These are phyloP conservation scores for Synergus umbraculus DNA, from an alignment of 2,888 invertebrate species.

Conservation along the genomic window DNA sequence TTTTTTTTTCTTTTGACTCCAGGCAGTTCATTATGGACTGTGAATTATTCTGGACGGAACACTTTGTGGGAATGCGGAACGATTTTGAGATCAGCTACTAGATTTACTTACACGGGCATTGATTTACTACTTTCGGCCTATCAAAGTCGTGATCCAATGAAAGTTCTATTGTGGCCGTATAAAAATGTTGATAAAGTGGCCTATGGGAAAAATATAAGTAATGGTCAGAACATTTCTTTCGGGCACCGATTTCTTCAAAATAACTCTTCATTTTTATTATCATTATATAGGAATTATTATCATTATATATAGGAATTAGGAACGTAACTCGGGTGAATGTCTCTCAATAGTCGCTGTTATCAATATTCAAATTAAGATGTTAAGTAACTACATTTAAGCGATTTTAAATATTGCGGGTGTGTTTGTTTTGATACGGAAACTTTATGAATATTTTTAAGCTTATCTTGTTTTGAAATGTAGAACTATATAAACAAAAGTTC, in stretches of 20 bases:
- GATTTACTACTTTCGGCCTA: constrained; percentile 36
- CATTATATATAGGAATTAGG: no score
- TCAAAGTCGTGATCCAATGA: constrained; percentile 31
- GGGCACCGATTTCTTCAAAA: neutral
- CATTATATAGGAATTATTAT: no score
- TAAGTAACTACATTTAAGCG: neutral
- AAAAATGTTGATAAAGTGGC: constrained; percentile 6
- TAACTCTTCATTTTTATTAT: neutral
- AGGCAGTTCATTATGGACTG: constrained; percentile 33
- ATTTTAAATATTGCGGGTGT: neutral
- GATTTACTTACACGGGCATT: constrained; percentile 22
- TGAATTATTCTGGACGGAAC: constrained; percentile 32
- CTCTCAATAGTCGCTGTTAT: neutral
- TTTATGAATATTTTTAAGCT: no score
- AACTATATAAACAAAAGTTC: no score
- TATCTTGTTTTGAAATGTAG: no score
- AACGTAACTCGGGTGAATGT: neutral
- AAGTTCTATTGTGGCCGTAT: constrained; percentile 13
- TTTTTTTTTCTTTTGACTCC: neutral
- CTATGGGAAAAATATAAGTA: constrained; percentile 3
- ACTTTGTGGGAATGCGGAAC: constrained; percentile 35
- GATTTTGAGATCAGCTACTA: constrained; percentile 34
- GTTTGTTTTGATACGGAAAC: neutral
- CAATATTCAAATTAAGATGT: no score
- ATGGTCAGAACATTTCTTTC: neutral